Evolutionary conservation across 1,140 invertebrate genomes (phyloP).

Genomic region (Caerostris extrusa): DNA sequence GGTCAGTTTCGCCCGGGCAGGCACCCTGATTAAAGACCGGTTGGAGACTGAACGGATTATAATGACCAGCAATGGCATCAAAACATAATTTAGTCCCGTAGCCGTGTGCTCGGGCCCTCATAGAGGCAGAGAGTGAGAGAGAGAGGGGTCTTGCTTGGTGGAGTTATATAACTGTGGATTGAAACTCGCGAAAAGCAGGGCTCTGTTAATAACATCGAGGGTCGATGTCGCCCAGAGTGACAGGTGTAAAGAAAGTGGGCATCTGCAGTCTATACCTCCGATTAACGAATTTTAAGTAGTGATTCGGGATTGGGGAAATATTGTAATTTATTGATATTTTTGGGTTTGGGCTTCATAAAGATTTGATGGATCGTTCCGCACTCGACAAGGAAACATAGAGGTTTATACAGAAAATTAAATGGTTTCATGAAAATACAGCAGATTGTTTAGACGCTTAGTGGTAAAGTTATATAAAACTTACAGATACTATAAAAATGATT

Average conservation of each 20-base stretch:
- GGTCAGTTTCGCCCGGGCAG: slow-evolving; percentile 37
- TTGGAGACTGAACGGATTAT: slow-evolving; percentile 49
- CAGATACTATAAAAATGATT: too few species aligned
- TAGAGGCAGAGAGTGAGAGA: background rate
- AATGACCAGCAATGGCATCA: slow-evolving; percentile 61
- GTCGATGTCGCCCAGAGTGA: background rate
- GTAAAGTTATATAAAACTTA: too few species aligned
- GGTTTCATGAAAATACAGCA: too few species aligned
- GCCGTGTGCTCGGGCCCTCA: background rate
- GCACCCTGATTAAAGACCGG: slow-evolving; percentile 30
- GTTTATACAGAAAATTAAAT: too few species aligned
- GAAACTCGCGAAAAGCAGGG: slow-evolving; percentile 25
- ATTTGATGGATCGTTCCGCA: too few species aligned
- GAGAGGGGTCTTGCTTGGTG: background rate
- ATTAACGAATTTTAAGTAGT: background rate
- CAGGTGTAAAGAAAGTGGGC: background rate
- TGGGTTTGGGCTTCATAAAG: too few species aligned
- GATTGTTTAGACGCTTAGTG: too few species aligned
- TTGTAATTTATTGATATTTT: too few species aligned
- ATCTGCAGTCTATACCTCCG: background rate
- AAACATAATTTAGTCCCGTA: slow-evolving; percentile 52
- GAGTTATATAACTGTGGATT: background rate
- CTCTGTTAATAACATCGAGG: slow-evolving; percentile 23
- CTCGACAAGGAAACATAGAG: too few species aligned
- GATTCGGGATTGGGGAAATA: too few species aligned